These are phyloP conservation scores for Telmatherina bonti DNA, from an alignment of 2,797 vertebrate species.

Conservation along the genomic window DNA sequence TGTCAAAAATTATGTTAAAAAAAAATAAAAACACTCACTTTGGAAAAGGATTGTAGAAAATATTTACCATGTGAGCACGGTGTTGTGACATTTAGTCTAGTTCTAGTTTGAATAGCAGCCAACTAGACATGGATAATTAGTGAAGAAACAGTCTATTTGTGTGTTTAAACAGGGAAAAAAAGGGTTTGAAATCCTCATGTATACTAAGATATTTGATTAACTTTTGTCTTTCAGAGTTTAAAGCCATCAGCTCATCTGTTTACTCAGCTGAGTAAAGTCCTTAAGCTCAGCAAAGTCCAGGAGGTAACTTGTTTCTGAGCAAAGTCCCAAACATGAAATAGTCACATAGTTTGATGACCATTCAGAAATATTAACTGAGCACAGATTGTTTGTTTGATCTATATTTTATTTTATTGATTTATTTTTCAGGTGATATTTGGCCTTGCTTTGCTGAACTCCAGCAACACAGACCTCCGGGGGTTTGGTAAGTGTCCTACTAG, in stretches of 20 bases:
- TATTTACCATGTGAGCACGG: no score
- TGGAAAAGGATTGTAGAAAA: no score
- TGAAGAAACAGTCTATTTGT: not conserved
- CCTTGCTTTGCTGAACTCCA: constrained; percentile 96
- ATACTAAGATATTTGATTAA: not conserved
- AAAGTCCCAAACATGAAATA: not conserved
- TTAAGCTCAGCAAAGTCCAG: constrained; percentile 99
- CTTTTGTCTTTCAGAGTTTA: constrained; percentile 91
- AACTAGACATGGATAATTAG: not conserved
- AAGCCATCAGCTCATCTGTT: constrained; percentile 98
- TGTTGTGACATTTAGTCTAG: not conserved
- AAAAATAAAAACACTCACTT: no score
- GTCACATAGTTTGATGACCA: accelerated
- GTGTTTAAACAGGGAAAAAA: not conserved
- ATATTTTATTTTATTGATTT: not conserved
- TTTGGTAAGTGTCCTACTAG: constrained; percentile 88
- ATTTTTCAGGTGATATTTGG: constrained; percentile 95
- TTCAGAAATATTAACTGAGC: not conserved
- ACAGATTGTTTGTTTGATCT: not conserved
- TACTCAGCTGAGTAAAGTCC: constrained; percentile 99
- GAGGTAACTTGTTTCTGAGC: constrained; percentile 84
- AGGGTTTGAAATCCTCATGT: not conserved
- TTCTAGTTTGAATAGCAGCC: not conserved
- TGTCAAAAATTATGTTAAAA: no score
- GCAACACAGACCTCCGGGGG: constrained; percentile 93